Evolutionary conservation across 2,113 vertebrate genomes (phyloP), one percentile per base, ranked within the genome.

Genomic region (Muscicapa adusta): DNA sequence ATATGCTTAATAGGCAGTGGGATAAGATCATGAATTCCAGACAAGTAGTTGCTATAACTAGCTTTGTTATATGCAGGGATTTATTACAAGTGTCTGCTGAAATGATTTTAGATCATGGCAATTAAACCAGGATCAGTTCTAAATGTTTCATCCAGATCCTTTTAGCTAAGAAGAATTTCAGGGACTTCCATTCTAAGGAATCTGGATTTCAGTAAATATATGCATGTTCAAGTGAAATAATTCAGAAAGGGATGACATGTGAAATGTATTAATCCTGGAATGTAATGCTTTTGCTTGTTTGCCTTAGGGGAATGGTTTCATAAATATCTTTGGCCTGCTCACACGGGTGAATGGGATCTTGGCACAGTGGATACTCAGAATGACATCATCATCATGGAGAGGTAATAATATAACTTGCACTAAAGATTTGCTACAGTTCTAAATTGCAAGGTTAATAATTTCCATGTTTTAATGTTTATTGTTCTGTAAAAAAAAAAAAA

Each of bases 341-440:
- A 77, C 68, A 15, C 43, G 12, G 74, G 93, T 95, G 91, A 95
- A 88, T 76, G 34, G 91, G 88, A 43, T 42, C 81, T 91, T 91
- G 62, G 93, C 88, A 94, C 84, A 92, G 68, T 25, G 22, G 53
- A 28, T 61, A 42, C n/a, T 78, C n/a, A 84, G 60, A 89, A 94
- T 81, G 53, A 53, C 76, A 50, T 42, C 47, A 79, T 65, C 76
- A 47, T 47, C 45, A 75, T 65, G 70, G 76, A 89, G 66, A 93
- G 33, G 26, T 73, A 48, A 31, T 66, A 53, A 66, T 2, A 2
- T 77, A 60, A 57, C 24, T 93, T 86, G 48, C 80, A 75, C 74
- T 78, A 68, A 85, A 93, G 74, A 14, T 73, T 88, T 91, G 53
- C 50, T 75, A 43, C 47, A 62, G 31, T 45, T 81, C 38, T 88